Evolutionary conservation across 2,888 invertebrate species (phyloP), one percentile per base, ranked within the genome.

Genomic region (Theodoxus fluviatilis): DNA sequence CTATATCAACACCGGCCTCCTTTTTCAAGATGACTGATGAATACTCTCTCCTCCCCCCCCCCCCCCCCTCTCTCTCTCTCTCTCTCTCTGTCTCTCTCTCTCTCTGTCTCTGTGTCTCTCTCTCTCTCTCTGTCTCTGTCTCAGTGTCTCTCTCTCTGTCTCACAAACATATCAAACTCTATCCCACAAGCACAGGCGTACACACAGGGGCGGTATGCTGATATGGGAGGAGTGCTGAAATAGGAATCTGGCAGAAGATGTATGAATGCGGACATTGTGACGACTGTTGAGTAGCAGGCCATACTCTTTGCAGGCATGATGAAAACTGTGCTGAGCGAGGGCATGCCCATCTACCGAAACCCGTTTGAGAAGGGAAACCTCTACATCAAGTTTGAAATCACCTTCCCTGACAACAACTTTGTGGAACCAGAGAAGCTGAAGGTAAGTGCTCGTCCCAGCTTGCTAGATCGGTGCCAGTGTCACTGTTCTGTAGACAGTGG

Each of bases 361-460:
- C 94, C 94, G 6, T 93, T 93, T 85, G 93, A 94, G 80, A 93
- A 92, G 85, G 97, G 97, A 68, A 93, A 94, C 87, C 89, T 98
- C 66, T 93, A 93, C 83, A 91, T 97, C 70, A 93, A 93, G 80
- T 96, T 98, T 89, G 91, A 92, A 81, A 92, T 97, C 68, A 90
- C 90, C 73, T 96, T 96, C 88, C 97, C 97, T 55, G 79, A 79
- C 57, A 81, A 83, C 67, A 81, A 94, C 84, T 96, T 95, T 89
- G 91, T 92, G 40, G 90, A 90, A 75, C 91, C 91, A 76, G 90
- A 90, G 68, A 90, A 88, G 70, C 75, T 90, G 33, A 87, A 88
- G 88, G 90, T 90, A 80, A 78, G 79, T 71, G 15, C n/a, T n/a
- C n/a, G n/a, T n/a, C n/a, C n/a, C n/a, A n/a, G n/a, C n/a, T n/a